Percentiles rank a stretch among this genome's conserved stretches.
Conservation (phyloP, 2,888 invertebrate genomes). For the Drosophila anomalata region DNA sequence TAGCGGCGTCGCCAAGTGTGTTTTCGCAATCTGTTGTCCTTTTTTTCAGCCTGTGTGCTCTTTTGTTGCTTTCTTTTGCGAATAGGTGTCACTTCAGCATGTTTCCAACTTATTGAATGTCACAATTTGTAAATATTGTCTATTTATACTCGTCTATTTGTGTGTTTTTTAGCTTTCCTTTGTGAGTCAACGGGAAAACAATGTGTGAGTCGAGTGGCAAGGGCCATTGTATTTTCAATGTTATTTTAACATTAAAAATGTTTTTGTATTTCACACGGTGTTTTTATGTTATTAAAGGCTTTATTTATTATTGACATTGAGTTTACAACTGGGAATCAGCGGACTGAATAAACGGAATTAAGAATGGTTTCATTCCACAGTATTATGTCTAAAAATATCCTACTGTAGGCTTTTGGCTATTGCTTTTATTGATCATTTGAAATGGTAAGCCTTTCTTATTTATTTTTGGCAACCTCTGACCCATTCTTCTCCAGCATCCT, state of each 20-base stretch:
- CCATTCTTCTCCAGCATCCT: constrained; percentile 1
- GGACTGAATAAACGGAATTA: background rate
- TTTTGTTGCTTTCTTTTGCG: constrained; percentile 3
- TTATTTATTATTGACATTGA: background rate
- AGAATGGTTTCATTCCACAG: background rate
- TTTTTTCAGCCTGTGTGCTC: constrained; percentile 17
- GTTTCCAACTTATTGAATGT: constrained; percentile 37
- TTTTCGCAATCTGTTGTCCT: constrained; percentile 30
- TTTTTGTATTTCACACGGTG: constrained; percentile 3
- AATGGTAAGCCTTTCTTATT: constrained; percentile 13
- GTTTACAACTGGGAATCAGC: background rate
- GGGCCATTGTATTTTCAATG: constrained; percentile 11
- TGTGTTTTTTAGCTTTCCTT: constrained; percentile 30
- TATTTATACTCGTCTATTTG: constrained; percentile 38
- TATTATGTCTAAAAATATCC: background rate
- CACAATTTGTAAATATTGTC: constrained; percentile 43
- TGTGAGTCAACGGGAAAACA: constrained; percentile 32
- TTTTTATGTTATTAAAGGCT: background rate
- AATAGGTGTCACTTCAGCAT: constrained; percentile 34
- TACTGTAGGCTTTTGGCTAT: background rate
- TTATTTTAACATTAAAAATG: background rate
- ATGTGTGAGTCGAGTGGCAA: constrained; percentile 12
- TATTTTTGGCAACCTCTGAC: background rate
- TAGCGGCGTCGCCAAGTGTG: constrained; percentile 42
- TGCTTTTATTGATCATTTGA: background rate